A percentile compares a stretch with the other conserved stretches of the same genome.
Evolutionary conservation across 2,888 invertebrate genomes (phyloP).

Genomic region (Chirona hameri): DNA sequence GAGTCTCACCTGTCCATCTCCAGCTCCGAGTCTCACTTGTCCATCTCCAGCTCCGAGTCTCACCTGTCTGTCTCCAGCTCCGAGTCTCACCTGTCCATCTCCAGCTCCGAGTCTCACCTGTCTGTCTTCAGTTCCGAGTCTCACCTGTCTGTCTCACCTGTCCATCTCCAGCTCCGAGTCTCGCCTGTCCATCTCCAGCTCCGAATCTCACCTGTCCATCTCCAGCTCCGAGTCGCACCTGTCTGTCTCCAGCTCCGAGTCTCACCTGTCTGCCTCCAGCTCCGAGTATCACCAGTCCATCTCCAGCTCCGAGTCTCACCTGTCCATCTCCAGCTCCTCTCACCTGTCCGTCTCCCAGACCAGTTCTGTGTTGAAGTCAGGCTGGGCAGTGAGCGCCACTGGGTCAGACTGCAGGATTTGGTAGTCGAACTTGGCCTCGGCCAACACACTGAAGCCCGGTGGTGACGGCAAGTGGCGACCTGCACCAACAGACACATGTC

Average conservation of each 20-base stretch:
- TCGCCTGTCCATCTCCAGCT: no score
- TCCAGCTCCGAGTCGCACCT: no score
- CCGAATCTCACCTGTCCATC: no score
- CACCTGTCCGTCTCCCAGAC: constrained; percentile 22
- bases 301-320: no score
- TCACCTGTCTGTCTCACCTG: no score
- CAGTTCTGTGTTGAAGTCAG: constrained; percentile 1
- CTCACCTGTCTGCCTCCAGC: background rate
- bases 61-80: background rate
- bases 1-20: background rate
- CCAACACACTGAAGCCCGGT: background rate
- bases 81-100: background rate
- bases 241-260: background rate
- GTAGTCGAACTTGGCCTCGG: constrained; percentile 12
- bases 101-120: background rate
- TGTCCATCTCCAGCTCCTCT: background rate
- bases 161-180: no score
- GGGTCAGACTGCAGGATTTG: constrained; percentile 23
- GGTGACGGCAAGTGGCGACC: background rate
- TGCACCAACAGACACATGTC: background rate
- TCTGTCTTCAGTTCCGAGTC: no score
- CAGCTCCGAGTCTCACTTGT: background rate
- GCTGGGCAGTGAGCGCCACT: background rate
- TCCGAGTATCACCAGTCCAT: background rate
- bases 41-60: background rate